Base-by-base conservation (phyloP, 2,888 invertebrate species). In the Morpho deidamia region DNA sequence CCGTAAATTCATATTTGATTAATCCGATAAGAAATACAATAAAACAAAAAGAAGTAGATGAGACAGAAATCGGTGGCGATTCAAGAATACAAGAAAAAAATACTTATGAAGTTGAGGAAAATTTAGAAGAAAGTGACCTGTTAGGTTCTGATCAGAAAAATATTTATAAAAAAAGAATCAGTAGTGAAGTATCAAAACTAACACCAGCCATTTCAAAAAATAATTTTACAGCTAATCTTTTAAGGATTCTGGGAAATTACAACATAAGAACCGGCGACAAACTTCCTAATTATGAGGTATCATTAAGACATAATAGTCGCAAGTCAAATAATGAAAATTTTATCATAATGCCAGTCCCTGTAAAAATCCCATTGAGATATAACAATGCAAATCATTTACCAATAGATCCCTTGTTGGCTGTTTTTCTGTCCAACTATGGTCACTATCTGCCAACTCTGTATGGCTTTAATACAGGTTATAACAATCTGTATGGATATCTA, bases 361-460 rank as follows among this genome's bases (percentile, higher is more conserved):
- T 69, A 44, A 65, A 58, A 55, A 52, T 62, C 45, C 69, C 69
- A 14, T 59, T 67, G 46, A 74, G 87, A 51, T 90, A 86, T 68
- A 92, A 92, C 69, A 91, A 83, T 70, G 79, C 82, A 44, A 85
- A 92, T 68, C 91, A 92, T 80, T 79, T 87, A 46, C 87, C 92
- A 1, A 74, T 91, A 38, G 91, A 92, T 80, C 92, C 93, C 49
- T 72, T 92, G 68, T 71, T 93, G 34, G 91, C 92, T 41, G 88
- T 93, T 47, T 78, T 92, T 55, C 78, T 93, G 44, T 93, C 93
- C 32, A 92, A 92, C 70, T 93, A 93, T 70, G 93, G 93, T 3
- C 83, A 86, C 65, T 93, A 93, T 68, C 64, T 92, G 45, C 90
- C 78, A 14, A 77, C 75, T 34, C 65, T 71, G 53, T 84, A 77